These are phyloP conservation scores for Herminia tarsipennalis DNA, from an alignment of 2,888 invertebrate genomes.

Conservation along the genomic window DNA sequence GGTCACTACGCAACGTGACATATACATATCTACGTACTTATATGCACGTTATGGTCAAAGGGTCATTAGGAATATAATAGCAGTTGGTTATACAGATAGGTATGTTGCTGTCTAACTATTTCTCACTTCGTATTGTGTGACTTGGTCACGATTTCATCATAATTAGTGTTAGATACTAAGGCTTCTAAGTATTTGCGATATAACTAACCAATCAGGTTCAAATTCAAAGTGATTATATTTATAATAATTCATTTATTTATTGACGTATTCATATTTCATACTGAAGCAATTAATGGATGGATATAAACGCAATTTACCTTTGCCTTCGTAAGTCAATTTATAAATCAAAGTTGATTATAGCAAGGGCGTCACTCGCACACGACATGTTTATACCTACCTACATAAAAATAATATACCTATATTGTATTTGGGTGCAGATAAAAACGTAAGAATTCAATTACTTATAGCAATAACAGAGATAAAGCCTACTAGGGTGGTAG, in stretches of 20 bases:
- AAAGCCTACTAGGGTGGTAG: conserved; percentile 52
- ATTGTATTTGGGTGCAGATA: conserved; percentile 1
- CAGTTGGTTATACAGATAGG: conserved; percentile 17
- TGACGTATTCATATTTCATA: too few species aligned
- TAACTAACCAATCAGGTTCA: too few species aligned
- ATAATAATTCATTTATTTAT: too few species aligned
- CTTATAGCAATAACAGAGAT: conserved; percentile 50
- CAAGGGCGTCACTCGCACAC: too few species aligned
- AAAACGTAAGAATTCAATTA: conserved; percentile 46
- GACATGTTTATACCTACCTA: background rate
- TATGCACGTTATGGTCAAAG: conserved; percentile 28
- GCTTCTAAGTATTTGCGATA: too few species aligned
- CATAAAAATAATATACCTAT: background rate
- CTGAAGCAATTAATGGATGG: too few species aligned
- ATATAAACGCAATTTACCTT: too few species aligned
- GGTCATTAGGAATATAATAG: conserved; percentile 30
- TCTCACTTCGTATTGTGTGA: background rate
- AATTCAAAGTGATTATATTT: too few species aligned
- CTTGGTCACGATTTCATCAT: conserved; percentile 23
- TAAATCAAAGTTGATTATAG: too few species aligned
- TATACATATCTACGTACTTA: conserved; percentile 31
- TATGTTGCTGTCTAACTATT: conserved; percentile 5
- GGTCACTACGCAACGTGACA: conserved; percentile 51
- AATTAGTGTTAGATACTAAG: too few species aligned
- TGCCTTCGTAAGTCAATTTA: too few species aligned